Conservation (phyloP, 2,113 vertebrate species). For the Dryoscopus gambensis region DNA sequence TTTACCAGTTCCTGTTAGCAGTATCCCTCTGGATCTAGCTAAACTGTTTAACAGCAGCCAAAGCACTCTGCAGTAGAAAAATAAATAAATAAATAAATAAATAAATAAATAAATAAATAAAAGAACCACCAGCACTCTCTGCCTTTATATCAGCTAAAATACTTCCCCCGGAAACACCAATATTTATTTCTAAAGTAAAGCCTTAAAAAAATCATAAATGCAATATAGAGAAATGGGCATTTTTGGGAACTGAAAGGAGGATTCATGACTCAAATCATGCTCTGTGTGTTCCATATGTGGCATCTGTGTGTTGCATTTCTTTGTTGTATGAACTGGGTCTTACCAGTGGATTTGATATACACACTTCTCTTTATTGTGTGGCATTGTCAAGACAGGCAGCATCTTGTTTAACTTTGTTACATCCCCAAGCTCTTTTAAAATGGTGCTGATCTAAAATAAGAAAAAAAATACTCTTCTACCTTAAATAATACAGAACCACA, state of each 20-base stretch:
- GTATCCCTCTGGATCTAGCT: not conserved
- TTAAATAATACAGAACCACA: not conserved
- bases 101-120: not conserved
- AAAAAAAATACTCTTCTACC: not conserved
- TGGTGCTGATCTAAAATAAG: not conserved
- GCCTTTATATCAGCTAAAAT: not conserved
- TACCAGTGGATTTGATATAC: not conserved
- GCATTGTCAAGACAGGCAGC: not conserved
- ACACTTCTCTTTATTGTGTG: not conserved
- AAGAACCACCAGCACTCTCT: not conserved
- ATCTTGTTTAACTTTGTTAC: not conserved
- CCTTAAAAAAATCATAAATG: not conserved
- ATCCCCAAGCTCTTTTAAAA: not conserved
- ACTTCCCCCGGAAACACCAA: not conserved
- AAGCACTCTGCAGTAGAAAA: not conserved
- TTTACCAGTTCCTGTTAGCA: not conserved
- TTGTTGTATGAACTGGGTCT: not conserved
- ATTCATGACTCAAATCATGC: not conserved
- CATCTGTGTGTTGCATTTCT: not conserved
- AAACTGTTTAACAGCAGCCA: not conserved
- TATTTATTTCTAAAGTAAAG: not conserved
- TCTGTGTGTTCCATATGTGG: not conserved
- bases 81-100: not conserved
- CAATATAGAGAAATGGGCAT: not conserved
- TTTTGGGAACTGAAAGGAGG: not conserved